Percentiles rank a stretch among this genome's conserved stretches.
Evolutionary conservation across 1,140 invertebrate species (phyloP).

Genomic region (Drosophila varians): DNA sequence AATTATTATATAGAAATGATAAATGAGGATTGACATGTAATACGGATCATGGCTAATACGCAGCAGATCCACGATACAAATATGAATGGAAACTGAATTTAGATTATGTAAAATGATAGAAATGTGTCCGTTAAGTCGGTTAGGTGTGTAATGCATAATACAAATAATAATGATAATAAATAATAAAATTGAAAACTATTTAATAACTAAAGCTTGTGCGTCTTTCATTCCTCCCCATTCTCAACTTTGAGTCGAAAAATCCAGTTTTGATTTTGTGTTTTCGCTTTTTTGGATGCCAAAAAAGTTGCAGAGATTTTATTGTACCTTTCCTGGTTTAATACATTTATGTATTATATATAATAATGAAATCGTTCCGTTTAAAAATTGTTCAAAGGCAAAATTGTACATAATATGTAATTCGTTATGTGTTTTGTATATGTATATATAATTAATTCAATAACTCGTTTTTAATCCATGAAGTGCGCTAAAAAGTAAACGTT

Average conservation of each 20-base stretch:
- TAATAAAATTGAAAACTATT: conserved; percentile 73
- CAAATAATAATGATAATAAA: conserved; percentile 72
- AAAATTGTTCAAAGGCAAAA: conserved; percentile 73
- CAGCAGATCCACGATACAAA: conserved; percentile 28
- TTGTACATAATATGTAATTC: conserved; percentile 65
- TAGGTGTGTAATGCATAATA: conserved; percentile 72
- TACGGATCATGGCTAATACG: conserved; percentile 37
- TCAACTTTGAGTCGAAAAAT: conserved; percentile 1
- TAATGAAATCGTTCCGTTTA: conserved; percentile 66
- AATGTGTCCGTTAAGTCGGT: conserved; percentile 57
- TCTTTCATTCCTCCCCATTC: conserved; percentile 12
- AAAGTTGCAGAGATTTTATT: conserved; percentile 73
- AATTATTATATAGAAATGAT: conserved; percentile 67
- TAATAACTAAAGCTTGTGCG: conserved; percentile 48
- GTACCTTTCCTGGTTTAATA: conserved; percentile 59
- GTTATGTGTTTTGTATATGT: conserved; percentile 47
- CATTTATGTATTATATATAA: conserved; percentile 51
- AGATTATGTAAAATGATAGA: conserved; percentile 68
- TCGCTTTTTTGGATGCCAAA: conserved; percentile 75
- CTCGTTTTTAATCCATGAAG: conserved; percentile 42
- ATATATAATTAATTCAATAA: conserved; percentile 52
- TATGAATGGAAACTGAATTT: conserved; percentile 66
- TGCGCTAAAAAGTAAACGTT: conserved; percentile 54
- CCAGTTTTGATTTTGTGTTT: conserved; percentile 43
- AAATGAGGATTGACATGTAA: conserved; percentile 47